Evolutionary conservation across 92 coral and sea anemone genomes (phyloP).

Genomic region (Diadumene lineata): DNA sequence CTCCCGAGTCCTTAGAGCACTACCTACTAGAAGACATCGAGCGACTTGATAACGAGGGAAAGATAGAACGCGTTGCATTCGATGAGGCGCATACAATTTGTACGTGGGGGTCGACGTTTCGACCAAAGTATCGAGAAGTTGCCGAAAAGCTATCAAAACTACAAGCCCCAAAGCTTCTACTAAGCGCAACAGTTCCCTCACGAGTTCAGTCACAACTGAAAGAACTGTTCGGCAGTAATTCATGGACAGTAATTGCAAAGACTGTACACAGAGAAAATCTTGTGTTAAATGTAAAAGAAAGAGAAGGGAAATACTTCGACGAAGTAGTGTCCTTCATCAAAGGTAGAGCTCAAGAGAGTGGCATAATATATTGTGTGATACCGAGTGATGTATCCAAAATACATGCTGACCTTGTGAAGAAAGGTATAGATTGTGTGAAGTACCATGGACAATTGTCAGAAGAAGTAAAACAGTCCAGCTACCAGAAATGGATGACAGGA

Average conservation of each 20-base stretch:
- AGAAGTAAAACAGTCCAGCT: not conserved
- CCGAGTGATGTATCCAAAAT: conserved; percentile 34
- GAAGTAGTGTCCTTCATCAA: too few relatives aligned
- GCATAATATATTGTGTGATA: conserved; percentile 34
- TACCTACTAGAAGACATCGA: not conserved
- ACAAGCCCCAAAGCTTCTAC: conserved; percentile 23
- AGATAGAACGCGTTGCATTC: conserved; percentile 33
- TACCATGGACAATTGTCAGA: conserved; percentile 25
- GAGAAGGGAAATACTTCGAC: too few relatives aligned
- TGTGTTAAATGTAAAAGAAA: too few relatives aligned
- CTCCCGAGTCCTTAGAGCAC: conserved; percentile 29
- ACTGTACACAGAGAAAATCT: too few relatives aligned
- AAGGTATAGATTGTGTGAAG: conserved; percentile 22
- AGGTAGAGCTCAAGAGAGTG: too few relatives aligned
- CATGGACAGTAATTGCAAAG: conserved; percentile 7
- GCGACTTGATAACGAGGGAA: not conserved
- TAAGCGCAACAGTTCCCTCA: conserved; percentile 46
- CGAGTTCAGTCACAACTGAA: conserved; percentile 4
- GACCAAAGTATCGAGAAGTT: conserved; percentile 21
- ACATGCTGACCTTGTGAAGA: conserved; percentile 28
- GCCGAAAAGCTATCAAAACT: conserved; percentile 21
- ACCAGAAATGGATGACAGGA: conserved; percentile 6
- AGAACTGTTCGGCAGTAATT: conserved; percentile 4
- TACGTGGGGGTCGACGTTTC: conserved; percentile 29
- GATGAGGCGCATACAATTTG: conserved; percentile 34